Evolutionary conservation across 2,888 invertebrate species (phyloP), one percentile per base, ranked within the genome.

Genomic region (Cinara cedri): DNA sequence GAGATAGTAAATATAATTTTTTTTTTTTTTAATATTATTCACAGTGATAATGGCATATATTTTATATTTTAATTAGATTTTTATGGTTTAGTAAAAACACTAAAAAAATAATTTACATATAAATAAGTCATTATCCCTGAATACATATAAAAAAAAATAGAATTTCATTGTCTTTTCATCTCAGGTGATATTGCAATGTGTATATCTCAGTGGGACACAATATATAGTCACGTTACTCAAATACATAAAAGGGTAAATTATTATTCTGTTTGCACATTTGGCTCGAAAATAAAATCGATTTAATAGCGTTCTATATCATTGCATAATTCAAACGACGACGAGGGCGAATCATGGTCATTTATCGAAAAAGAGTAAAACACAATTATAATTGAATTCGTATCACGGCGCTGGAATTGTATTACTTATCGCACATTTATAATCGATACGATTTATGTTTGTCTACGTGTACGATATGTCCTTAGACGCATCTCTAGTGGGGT

Each of bases 391-490:
- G 26, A 63, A 74, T 78, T 78, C 78, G n/a, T 49, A 68, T 21
- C 78, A 78, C 78, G 68, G 57, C 34, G 21, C 34, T 57, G 68
- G 60, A 60, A n/a, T 65, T 49, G 21, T 60, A 49, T 62, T 46
- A n/a, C n/a, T n/a, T n/a, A n/a, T n/a, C n/a, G n/a, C n/a, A n/a
- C n/a, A n/a, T n/a, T 46, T 57, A 26, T 3, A 60, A 42, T 60
- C 60, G 78, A 70, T 62, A 78, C 51, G 49, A 62, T 60, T 70
- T 70, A 78, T 60, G 51, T 78, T 51, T 70, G 42, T 44, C 34
- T 19, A 70, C 78, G 60, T 70, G 78, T 78, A 70, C 78, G 57
- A n/a, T n/a, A 60, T 60, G 78, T 78, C 76, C 78, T 70, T 78
- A 76, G 3, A 14, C 46, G 14, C 11, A n/a, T n/a, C n/a, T n/a